These are phyloP conservation scores for Musca domestica DNA, from an alignment of 1,140 invertebrate species.

Conservation along the genomic window DNA sequence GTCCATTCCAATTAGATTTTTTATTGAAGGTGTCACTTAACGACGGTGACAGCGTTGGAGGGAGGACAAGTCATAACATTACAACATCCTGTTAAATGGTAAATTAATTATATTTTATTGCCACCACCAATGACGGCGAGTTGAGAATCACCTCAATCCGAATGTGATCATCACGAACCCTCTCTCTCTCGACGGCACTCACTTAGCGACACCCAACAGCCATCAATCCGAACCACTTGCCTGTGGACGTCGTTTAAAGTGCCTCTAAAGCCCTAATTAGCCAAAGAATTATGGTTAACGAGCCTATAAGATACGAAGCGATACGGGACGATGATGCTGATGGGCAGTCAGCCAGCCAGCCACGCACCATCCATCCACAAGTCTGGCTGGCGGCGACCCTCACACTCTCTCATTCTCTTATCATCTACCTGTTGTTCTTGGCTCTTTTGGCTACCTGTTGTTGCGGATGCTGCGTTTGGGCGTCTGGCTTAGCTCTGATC, in stretches of 20 bases:
- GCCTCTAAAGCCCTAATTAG: slow-evolving; percentile 18
- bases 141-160: not conserved
- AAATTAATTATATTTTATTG: slow-evolving; percentile 20
- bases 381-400: not conserved
- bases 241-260: slow-evolving; percentile 6
- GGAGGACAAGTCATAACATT: not conserved
- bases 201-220: no score
- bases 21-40: slow-evolving; percentile 7
- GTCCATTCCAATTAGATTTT: no score
- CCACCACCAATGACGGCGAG: not conserved
- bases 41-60: not conserved
- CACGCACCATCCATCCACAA: not conserved
- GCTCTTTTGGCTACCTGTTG: not conserved
- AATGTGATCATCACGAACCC: no score
- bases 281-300: slow-evolving; percentile 7
- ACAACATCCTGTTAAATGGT: slow-evolving; percentile 10
- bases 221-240: not conserved
- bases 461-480: not conserved
- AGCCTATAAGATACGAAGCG: slow-evolving; percentile 2
- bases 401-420: not conserved
- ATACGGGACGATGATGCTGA: no score
- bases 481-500: not conserved
- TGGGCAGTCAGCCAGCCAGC: not conserved
- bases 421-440: not conserved
- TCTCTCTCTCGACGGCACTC: no score